Percentiles rank a stretch among this genome's conserved stretches.
phyloP scores from a whole-genome alignment of 2,888 invertebrate genomes.

The Tenthredo mesomela region DNA sequence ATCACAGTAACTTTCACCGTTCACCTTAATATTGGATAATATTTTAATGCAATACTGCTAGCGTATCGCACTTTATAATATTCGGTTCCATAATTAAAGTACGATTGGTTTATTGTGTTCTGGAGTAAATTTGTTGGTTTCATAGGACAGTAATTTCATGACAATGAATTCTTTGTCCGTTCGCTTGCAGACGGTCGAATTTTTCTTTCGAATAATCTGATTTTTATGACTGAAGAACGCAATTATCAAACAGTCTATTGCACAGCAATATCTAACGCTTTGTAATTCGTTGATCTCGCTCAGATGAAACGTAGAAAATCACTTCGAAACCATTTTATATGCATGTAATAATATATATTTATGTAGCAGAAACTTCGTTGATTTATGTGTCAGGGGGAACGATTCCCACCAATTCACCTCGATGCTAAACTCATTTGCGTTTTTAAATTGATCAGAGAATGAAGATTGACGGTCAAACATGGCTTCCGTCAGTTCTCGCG shows the following conservation, averaged over 20 bases:
- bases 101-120: background rate
- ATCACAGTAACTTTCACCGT: background rate
- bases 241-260: background rate
- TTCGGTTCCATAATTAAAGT: background rate
- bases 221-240: background rate
- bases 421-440: background rate
- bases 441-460: background rate
- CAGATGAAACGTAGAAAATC: background rate
- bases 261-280: background rate
- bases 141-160: background rate
- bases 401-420: background rate
- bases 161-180: background rate
- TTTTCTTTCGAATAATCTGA: background rate
- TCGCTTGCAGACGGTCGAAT: background rate
- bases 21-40: background rate
- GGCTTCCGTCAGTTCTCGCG: background rate
- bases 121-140: background rate
- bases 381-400: background rate
- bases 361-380: background rate
- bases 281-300: background rate
- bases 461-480: background rate
- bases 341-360: no score
- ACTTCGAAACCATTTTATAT: no score
- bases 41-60: background rate
- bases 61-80: background rate